phyloP scores from a whole-genome alignment of 2,888 invertebrate species.

The Chalcis sispes region DNA sequence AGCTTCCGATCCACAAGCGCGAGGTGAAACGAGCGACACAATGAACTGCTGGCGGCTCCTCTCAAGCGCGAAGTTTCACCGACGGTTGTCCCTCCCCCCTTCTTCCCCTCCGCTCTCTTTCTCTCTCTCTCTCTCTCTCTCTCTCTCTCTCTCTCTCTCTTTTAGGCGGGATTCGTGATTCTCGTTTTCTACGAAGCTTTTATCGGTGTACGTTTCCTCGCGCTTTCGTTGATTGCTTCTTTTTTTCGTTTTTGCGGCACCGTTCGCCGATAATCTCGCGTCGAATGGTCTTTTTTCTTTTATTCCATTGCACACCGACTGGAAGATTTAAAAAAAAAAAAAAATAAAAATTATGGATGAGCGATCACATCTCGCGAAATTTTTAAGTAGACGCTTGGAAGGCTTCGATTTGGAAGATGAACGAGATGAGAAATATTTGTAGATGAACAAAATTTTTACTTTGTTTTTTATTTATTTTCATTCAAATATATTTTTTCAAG shows the following conservation, averaged over 20 bases:
- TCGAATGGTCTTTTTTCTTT: not conserved
- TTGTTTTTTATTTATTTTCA: too few relatives aligned
- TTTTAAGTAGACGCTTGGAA: too few relatives aligned
- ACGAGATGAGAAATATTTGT: too few relatives aligned
- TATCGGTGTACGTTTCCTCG: constrained; percentile 6
- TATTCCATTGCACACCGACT: not conserved
- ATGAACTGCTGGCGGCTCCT: constrained; percentile 15
- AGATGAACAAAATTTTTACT: too few relatives aligned
- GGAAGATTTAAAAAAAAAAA: not conserved
- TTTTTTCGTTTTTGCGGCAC: not conserved
- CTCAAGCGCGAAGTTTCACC: too few relatives aligned
- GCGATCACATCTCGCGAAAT: constrained; percentile 16
- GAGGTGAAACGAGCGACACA: constrained; percentile 26
- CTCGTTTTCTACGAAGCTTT: constrained; percentile 28
- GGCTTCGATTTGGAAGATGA: too few relatives aligned
- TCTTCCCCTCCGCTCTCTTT: too few relatives aligned
- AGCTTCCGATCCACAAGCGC: constrained; percentile 26
- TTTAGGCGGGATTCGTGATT: constrained; percentile 35
- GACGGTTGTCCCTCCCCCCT: too few relatives aligned
- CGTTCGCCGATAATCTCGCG: constrained; percentile 27
- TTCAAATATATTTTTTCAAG: too few relatives aligned
- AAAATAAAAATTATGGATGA: constrained; percentile 20
- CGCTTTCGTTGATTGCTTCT: not conserved
- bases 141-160: too few relatives aligned
- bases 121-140: too few relatives aligned